Base-by-base conservation (phyloP, 2,797 vertebrate species). In the Myotis planiceps region DNA sequence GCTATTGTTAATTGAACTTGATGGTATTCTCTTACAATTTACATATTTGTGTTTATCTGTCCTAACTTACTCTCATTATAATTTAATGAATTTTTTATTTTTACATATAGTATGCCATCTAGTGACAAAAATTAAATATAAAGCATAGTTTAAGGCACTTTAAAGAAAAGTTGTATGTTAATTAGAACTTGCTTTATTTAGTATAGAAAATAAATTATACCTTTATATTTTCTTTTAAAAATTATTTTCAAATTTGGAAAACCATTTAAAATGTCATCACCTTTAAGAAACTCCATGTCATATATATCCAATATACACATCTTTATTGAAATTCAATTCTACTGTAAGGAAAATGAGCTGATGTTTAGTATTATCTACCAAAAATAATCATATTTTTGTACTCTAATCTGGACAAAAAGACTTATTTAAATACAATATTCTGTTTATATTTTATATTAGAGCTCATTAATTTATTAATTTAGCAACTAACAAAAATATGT, bases 51-150 rank as follows among this genome's bases (percentile, higher is more conserved):
- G 0, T n/a, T 87, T 82, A 86, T 90, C 19, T 94, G 21, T 25
- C 9, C 82, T 78, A 58, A 51, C 74, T 42, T 93, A 6, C 53
- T 1, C 45, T 87, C 32, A 83, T 4, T 63, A 51, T 63, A 60
- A 42, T 71, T 94, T 88, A 37, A 60, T 58, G 23, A 9, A 6
- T 29, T 78, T 32, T 8, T 5, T 80, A 98, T 98, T 96, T 96
- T 92, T 94, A 88, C 66, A 98, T 80, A 0, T 83, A 37, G 39
- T 5, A 5, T 98, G 98, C 98, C 98, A 98, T 37, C 98, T 98
- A 98, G 97, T 83, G 98, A 94, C 94, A 97, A 96, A 49, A 51
- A 42, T 71, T 27, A 75, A 63, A 89, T 1, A 69, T 25, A 49
- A 81, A 82, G 1, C 0, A 75, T 0, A 47, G 42, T 42, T 1